Conservation (phyloP, 2,113 vertebrate species). For the Paratilapia polleni region DNA sequence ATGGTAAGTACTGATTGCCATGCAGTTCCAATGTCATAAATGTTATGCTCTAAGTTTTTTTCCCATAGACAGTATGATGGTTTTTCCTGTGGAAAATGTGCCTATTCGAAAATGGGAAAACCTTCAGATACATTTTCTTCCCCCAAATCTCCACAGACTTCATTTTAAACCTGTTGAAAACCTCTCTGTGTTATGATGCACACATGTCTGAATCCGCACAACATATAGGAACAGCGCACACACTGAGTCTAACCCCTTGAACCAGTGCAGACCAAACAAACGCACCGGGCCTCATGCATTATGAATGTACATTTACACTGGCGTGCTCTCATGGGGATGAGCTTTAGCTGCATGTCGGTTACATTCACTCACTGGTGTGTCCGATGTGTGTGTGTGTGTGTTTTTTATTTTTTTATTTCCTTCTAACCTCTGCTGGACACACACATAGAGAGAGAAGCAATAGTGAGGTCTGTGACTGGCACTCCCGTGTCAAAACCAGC, state of each 20-base stretch:
- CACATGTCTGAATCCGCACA: neutral
- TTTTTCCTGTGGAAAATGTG: neutral
- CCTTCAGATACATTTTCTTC: neutral
- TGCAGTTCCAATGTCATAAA: neutral
- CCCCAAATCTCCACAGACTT: neutral
- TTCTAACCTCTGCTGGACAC: conserved; percentile 20
- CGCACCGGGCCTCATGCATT: conserved; percentile 47
- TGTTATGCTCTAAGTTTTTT: neutral
- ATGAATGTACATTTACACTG: conserved; percentile 57
- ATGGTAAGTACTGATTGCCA: neutral
- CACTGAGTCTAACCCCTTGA: neutral
- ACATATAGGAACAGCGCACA: neutral
- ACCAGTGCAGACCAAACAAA: conserved; percentile 31
- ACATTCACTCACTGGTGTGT: conserved; percentile 53
- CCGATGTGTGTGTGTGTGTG: neutral
- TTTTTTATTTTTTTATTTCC: too few species aligned
- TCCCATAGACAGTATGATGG: neutral
- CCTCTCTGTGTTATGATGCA: neutral
- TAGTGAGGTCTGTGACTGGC: conserved; percentile 25
- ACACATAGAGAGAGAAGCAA: neutral
- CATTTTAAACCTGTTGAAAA: conserved; percentile 13
- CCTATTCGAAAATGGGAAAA: neutral
- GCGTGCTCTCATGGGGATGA: conserved; percentile 43
- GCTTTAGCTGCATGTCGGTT: conserved; percentile 18
- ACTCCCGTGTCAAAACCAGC: neutral